Evolutionary conservation across 2,113 vertebrate species (phyloP), one percentile per base, ranked within the genome.

Genomic region (Xenopus tropicalis): DNA sequence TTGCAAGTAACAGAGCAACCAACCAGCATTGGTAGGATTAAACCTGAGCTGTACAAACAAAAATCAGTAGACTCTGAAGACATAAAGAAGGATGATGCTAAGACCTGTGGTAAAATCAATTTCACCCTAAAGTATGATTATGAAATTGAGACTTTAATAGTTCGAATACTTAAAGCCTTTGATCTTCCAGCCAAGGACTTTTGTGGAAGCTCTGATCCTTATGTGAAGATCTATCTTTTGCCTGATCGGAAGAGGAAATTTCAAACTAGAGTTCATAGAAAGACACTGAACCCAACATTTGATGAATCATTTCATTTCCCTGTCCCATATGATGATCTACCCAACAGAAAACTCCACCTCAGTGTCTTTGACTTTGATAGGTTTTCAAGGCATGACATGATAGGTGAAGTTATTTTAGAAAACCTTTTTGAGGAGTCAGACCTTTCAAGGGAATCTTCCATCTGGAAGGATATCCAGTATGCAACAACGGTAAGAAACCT

Each of bases 141-240:
- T 0, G 96, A 99, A 85, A 95, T 86, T 0, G 96, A 98, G 83
- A 93, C 89, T 0, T 88, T 99, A 69, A 89, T 95, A 0, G 97
- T 99, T 51, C 91, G 90, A 63, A 95, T 99, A 77, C 87, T 98
- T 82, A 93, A 91, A 84, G 97, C 96, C 23, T 92, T 94, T 24
- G 96, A 99, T 80, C 89, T 99, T 24, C 97, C 97, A 0, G 95
- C 95, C 80, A 99, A 99, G 84, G 97, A 99, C 83, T 90, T 99
- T n/a, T 99, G 96, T 0, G 97, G 97, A 84, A 98, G 95, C 66
- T 99, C 97, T 4, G 97, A 99, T 78, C 97, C 97, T 25, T 99
- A 98, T 0, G 97, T 99, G 80, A 99, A 99, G 86, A 88, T 99
- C 88, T 99, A 99, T 90, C 93, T 99, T 82, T 86, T 99, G 80